Evolutionary conservation across 64 coral and sea anemone genomes (phyloP).

Genomic region (Dendrophyllia cribrosa): DNA sequence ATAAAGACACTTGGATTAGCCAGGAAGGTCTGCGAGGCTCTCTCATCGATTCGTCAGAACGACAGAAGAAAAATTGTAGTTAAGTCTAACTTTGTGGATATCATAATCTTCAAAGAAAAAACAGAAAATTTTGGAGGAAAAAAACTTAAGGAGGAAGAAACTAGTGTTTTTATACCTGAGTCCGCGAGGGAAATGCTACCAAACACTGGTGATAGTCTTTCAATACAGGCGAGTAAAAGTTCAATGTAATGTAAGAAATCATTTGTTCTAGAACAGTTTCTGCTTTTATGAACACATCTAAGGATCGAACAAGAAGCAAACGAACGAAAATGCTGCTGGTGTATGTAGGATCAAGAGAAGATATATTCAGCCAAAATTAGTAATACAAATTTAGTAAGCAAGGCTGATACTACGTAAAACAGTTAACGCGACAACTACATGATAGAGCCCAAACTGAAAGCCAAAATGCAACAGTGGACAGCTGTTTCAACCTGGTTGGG

Average conservation of each 20-base stretch:
- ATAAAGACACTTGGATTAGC: neutral
- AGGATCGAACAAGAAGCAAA: too few species aligned
- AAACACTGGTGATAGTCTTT: neutral
- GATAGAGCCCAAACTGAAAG: neutral
- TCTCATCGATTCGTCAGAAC: neutral
- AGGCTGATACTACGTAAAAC: too few species aligned
- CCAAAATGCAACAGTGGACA: conserved; percentile 7
- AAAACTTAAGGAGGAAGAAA: conserved; percentile 12
- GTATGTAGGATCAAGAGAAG: too few species aligned
- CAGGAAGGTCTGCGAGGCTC: neutral
- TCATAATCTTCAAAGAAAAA: conserved; percentile 36
- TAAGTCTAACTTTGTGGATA: conserved; percentile 31
- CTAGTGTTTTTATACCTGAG: conserved; percentile 39
- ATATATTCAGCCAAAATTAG: too few species aligned
- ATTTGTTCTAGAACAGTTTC: too few species aligned
- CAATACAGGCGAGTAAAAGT: neutral
- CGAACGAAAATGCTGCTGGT: too few species aligned
- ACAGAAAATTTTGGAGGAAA: neutral
- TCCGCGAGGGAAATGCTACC: neutral
- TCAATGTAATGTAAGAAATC: too few species aligned
- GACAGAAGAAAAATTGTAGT: neutral
- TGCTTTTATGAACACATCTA: too few species aligned
- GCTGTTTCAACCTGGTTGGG: neutral
- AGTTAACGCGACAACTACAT: too few species aligned
- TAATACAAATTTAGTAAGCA: too few species aligned